Evolutionary conservation across 2,113 vertebrate genomes (phyloP).

Genomic region (Poeciliopsis prolifica): DNA sequence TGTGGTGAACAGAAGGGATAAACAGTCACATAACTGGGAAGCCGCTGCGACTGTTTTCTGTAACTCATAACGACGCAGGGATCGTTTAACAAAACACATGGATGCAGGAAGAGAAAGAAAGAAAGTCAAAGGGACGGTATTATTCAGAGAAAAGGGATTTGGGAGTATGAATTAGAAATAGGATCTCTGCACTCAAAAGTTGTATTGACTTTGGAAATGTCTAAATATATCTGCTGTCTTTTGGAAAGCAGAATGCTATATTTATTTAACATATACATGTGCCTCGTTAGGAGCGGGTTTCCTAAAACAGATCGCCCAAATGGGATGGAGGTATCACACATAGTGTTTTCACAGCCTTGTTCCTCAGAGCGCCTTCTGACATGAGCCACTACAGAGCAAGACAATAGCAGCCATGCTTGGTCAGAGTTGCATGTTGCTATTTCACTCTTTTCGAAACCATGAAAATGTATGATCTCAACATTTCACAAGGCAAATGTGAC

Average conservation of each 20-base stretch:
- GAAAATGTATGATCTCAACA: not conserved
- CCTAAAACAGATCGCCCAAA: constrained; percentile 31
- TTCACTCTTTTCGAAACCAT: not conserved
- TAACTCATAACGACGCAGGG: constrained; percentile 64
- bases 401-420: not conserved
- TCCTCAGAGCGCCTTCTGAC: not conserved
- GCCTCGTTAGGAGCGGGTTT: constrained; percentile 7
- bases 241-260: constrained; percentile 33
- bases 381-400: not conserved
- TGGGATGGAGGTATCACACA: constrained; percentile 9
- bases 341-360: constrained; percentile 13
- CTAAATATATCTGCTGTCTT: constrained; percentile 60
- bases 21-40: constrained; percentile 73
- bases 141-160: constrained; percentile 56
- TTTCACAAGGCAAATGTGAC: not conserved
- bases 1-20: constrained; percentile 62
- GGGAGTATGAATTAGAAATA: constrained; percentile 61
- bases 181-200: constrained; percentile 47
- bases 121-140: constrained; percentile 43
- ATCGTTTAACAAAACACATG: constrained; percentile 74
- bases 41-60: constrained; percentile 71
- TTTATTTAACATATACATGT: constrained; percentile 30
- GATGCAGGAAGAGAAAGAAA: constrained; percentile 57
- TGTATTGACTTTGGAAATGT: constrained; percentile 59
- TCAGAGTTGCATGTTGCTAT: not conserved